Conservation (phyloP, 2,797 vertebrate species). For the Sebastes trivittatus region DNA sequence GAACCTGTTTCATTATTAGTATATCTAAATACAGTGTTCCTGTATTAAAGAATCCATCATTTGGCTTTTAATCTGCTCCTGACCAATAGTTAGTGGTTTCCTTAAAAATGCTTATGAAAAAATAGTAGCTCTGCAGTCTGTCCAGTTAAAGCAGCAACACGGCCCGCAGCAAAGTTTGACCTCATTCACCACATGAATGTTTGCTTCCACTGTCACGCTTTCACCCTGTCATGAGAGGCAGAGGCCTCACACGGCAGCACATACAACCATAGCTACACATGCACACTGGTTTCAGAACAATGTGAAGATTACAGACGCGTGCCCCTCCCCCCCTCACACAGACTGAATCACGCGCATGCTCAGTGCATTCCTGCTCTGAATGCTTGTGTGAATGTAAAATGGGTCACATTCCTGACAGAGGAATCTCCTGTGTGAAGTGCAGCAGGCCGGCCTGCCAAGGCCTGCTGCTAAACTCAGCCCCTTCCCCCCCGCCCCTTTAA, state of each 20-base stretch:
- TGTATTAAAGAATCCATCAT: background rate
- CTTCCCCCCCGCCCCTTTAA: slow-evolving; percentile 10
- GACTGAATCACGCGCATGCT: slow-evolving; percentile 64
- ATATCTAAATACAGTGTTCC: background rate
- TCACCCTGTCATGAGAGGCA: slow-evolving; percentile 43
- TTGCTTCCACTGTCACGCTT: slow-evolving; percentile 57
- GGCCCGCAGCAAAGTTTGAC: slow-evolving; percentile 54
- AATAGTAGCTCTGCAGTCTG: background rate
- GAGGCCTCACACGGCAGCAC: slow-evolving; percentile 46
- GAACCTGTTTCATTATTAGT: background rate
- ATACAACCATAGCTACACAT: slow-evolving; percentile 47
- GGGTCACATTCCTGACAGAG: slow-evolving; percentile 83
- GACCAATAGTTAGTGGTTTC: background rate
- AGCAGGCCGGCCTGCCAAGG: slow-evolving; percentile 72
- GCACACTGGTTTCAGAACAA: slow-evolving; percentile 71
- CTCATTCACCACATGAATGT: slow-evolving; percentile 55
- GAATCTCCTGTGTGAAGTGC: slow-evolving; percentile 78
- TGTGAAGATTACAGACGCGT: slow-evolving; percentile 73
- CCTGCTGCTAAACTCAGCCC: slow-evolving; percentile 61
- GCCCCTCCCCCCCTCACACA: slow-evolving; percentile 70
- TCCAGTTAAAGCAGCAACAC: slow-evolving; percentile 21
- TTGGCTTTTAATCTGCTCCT: background rate
- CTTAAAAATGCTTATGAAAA: background rate
- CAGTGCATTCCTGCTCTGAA: slow-evolving; percentile 61
- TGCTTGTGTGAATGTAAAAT: slow-evolving; percentile 80